These are phyloP conservation scores for Rhagophthalmus giganteus DNA, from an alignment of 2,888 invertebrate genomes.

Conservation along the genomic window DNA sequence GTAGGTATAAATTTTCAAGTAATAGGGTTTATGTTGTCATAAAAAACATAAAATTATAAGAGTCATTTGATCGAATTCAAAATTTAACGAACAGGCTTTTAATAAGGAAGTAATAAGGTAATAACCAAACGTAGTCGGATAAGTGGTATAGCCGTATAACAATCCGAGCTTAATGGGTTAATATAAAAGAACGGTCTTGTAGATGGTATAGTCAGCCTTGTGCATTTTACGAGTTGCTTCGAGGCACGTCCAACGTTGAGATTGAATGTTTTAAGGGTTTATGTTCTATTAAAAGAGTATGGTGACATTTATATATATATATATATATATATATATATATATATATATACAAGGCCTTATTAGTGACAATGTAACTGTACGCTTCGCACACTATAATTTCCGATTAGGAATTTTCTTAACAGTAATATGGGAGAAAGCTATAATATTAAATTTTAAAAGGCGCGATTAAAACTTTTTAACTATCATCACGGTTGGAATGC, in stretches of 20 bases:
- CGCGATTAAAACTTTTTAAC: too few relatives aligned
- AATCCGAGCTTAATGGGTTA: conserved; percentile 17
- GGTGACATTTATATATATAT: conserved; percentile 27
- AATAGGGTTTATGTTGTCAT: not conserved
- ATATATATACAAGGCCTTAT: conserved; percentile 9
- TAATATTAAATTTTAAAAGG: too few relatives aligned
- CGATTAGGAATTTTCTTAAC: too few relatives aligned
- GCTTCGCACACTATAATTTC: too few relatives aligned
- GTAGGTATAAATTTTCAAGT: too few relatives aligned
- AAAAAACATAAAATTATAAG: not conserved
- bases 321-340: conserved; percentile 4
- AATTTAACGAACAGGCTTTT: conserved; percentile 2
- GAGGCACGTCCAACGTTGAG: conserved; percentile 34
- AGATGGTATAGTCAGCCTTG: conserved; percentile 26
- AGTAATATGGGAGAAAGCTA: too few relatives aligned
- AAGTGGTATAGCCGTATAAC: conserved; percentile 10
- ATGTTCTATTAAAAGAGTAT: conserved; percentile 34
- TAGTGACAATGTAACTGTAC: not conserved
- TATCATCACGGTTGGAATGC: too few relatives aligned
- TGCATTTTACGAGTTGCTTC: conserved; percentile 34
- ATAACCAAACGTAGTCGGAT: conserved; percentile 4
- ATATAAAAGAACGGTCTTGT: conserved; percentile 23
- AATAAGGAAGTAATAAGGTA: conserved; percentile 4
- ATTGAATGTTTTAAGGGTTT: conserved; percentile 38
- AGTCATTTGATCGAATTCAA: not conserved